Conservation (phyloP, 2,797 vertebrate genomes). For the Bradypus variegatus region DNA sequence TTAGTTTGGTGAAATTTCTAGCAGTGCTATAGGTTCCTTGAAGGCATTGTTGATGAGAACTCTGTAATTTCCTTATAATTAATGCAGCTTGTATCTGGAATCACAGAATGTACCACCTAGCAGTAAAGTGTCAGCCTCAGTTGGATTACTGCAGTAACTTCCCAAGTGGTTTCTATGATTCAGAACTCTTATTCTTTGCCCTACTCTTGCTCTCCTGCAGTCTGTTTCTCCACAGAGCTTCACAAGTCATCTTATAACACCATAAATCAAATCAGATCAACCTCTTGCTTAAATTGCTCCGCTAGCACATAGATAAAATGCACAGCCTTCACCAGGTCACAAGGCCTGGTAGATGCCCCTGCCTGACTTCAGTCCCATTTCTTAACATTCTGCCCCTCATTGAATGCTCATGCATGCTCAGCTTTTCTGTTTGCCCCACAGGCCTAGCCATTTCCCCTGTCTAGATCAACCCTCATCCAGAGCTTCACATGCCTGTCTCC, state of each 20-base stretch:
- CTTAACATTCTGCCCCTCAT: not conserved
- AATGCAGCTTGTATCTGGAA: not conserved
- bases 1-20: not conserved
- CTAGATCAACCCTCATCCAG: not conserved
- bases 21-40: not conserved
- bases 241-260: not conserved
- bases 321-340: not conserved
- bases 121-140: not conserved
- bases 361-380: fast-evolving
- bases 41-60: not conserved
- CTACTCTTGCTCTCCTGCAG: not conserved
- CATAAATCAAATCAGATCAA: not conserved
- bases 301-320: not conserved
- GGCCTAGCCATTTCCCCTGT: not conserved
- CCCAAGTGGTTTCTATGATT: not conserved
- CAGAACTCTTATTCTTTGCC: too few species aligned
- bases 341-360: not conserved
- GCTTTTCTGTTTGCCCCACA: not conserved
- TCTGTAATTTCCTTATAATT: not conserved
- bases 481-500: not conserved
- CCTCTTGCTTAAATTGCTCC: not conserved
- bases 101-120: not conserved
- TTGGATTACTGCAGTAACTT: not conserved
- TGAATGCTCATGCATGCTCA: not conserved
- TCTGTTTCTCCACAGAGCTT: not conserved